Conservation (phyloP, 2,888 invertebrate genomes). For the Koerneria pararmatus region DNA sequence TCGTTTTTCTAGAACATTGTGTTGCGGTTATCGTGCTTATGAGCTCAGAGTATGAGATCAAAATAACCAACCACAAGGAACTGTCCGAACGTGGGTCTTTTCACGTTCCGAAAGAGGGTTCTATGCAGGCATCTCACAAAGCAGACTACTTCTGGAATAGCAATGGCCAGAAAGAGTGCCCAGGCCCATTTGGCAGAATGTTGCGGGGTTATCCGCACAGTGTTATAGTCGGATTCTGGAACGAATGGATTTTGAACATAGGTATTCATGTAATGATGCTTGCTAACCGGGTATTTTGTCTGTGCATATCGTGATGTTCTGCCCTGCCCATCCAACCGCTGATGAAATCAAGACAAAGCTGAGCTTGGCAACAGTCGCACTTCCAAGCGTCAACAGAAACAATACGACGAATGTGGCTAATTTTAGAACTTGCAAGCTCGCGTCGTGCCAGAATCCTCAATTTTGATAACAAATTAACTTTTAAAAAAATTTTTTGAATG, state of each 20-base stretch:
- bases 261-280: not conserved
- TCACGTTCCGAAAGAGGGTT: conserved; percentile 61
- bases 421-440: conserved; percentile 59
- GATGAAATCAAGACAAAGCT: conserved; percentile 59
- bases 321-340: conserved; percentile 55
- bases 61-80: conserved; percentile 45
- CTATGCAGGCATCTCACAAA: conserved; percentile 61
- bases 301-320: conserved; percentile 56
- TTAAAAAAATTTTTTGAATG: too few species aligned
- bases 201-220: conserved; percentile 46
- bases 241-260: not conserved
- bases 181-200: conserved; percentile 61
- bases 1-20: too few species aligned
- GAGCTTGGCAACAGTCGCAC: conserved; percentile 49
- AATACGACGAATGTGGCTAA: conserved; percentile 57
- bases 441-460: conserved; percentile 56
- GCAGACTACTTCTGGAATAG: conserved; percentile 61
- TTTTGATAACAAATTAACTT: not conserved
- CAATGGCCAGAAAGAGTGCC: conserved; percentile 60
- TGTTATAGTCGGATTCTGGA: conserved; percentile 48
- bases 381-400: conserved; percentile 48
- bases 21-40: too few species aligned
- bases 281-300: conserved; percentile 46
- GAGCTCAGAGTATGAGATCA: too few species aligned
- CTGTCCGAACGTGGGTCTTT: conserved; percentile 51